Evolutionary conservation across 92 coral and sea anemone genomes (phyloP), one percentile per base, ranked within the genome.

Genomic region (Chrysogorgia sp.): DNA sequence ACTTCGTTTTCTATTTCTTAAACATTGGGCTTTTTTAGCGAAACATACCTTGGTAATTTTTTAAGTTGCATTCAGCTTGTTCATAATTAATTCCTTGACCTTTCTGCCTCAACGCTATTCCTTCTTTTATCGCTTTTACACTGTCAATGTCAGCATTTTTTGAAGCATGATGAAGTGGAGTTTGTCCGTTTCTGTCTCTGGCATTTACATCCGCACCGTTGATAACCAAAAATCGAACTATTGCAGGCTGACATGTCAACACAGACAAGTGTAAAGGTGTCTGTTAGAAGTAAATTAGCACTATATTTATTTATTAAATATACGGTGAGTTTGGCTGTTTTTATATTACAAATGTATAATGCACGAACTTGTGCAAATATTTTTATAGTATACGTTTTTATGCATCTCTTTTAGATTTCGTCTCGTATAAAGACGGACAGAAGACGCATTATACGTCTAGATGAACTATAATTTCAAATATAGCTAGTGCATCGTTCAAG

Each of bases 111-210:
- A 28, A 52, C 35, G 30, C 65, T 25, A 52, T 31, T 72, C 63
- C 79, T 31, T 34, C 28, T 62, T 96, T 96, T 37, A 76, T 68
- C 13, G 83, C 76, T 52, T 87, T 93, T 34, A 86, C 80, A 67
- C 87, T 76, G 6, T 84, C 81, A 45, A 31, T 68, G 60, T 77
- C 88, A 20, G 77, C 74, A 28, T 65, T 76, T 20, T 60, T 71
- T 19, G 61, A 91, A 28, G 99, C 99, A 50, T 92, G 82, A 43
- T 96, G 99, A 10, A 87, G 48, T 1, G 96, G 89, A 56, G 99
- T 91, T 34, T 96, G 99, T 52, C 99, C 99, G 82, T 96, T 96
- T 56, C 99, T 85, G 58, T 96, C 99, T 34, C 91, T 96, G 58
- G 85, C 76, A 71, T 89, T 96, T 21, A 85, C 88, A 63, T 88